Evolutionary conservation across 2,113 vertebrate genomes (phyloP).

Genomic region (Micronisus gabar): DNA sequence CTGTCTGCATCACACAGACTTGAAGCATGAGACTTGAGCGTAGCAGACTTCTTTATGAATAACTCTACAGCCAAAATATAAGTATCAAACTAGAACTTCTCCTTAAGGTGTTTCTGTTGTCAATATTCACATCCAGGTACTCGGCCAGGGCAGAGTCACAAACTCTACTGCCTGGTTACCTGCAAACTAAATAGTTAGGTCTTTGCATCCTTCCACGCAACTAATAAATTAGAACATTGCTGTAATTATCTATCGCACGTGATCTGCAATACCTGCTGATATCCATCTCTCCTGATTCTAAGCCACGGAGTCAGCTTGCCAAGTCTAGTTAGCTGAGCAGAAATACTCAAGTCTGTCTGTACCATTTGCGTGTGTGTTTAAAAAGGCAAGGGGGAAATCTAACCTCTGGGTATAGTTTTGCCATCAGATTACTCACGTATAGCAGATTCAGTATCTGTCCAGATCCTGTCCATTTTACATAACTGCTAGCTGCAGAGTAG

Average conservation of each 20-base stretch:
- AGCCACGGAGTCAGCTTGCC: background rate
- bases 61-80: background rate
- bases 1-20: background rate
- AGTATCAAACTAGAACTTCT: background rate
- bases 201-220: background rate
- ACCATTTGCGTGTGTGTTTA: background rate
- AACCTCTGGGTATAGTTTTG: background rate
- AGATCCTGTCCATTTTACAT: background rate
- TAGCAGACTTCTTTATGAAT: background rate
- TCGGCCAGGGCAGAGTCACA: background rate
- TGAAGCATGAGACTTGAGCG: background rate
- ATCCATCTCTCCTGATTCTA: background rate
- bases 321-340: background rate
- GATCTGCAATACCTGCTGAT: background rate
- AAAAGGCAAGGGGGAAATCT: background rate
- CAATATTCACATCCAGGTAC: background rate
- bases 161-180: background rate
- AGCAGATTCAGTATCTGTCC: background rate
- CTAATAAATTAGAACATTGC: background rate
- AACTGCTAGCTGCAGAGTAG: background rate
- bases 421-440: background rate
- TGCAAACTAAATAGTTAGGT: background rate
- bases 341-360: background rate
- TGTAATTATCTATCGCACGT: background rate
- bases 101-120: background rate